These are phyloP conservation scores for Ormyrus thymus DNA, from an alignment of 2,888 invertebrate genomes.

Conservation along the genomic window DNA sequence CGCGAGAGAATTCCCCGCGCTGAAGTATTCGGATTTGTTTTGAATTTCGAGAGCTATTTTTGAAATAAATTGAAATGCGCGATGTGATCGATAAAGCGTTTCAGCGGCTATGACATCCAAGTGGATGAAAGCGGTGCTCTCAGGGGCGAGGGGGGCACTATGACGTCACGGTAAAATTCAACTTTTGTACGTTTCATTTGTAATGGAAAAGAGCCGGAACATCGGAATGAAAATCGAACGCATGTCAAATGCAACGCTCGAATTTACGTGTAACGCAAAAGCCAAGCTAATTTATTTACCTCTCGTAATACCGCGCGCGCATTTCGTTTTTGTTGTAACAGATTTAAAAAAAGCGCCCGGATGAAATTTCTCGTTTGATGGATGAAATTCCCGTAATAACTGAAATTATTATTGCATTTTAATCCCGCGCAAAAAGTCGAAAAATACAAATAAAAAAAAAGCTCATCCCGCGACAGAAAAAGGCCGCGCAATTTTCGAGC, in stretches of 20 bases:
- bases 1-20: not conserved
- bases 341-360: too few relatives aligned
- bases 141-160: not conserved
- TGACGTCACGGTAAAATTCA: conserved; percentile 21
- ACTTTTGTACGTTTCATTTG: conserved; percentile 41
- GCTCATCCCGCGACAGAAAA: too few relatives aligned
- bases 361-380: too few relatives aligned
- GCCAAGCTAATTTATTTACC: not conserved
- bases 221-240: conserved; percentile 35
- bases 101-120: conserved; percentile 21
- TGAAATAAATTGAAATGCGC: conserved; percentile 38
- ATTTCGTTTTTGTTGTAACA: not conserved
- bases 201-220: conserved; percentile 23
- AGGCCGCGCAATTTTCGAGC: not conserved
- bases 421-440: too few relatives aligned
- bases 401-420: too few relatives aligned
- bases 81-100: conserved; percentile 40
- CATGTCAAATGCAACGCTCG: conserved; percentile 26
- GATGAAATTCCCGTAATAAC: too few relatives aligned
- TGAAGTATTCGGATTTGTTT: conserved; percentile 24
- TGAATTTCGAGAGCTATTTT: conserved; percentile 24
- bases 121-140: conserved; percentile 12
- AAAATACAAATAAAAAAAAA: too few relatives aligned
- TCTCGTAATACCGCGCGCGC: too few relatives aligned
- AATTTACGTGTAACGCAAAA: not conserved